Evolutionary conservation across 2,797 vertebrate species (phyloP).

Genomic region (Rachycentron canadum): DNA sequence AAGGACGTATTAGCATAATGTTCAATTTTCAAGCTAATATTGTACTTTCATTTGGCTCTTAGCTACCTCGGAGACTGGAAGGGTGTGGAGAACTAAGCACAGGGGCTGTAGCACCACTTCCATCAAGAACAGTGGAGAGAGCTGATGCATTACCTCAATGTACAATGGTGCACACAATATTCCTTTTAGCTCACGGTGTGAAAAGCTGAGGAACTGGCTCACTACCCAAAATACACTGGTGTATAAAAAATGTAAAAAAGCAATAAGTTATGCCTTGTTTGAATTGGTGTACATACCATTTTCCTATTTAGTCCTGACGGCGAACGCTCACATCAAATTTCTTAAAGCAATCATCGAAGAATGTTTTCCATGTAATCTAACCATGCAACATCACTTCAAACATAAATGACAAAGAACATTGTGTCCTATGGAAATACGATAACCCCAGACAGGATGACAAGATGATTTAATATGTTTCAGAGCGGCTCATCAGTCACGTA

Average conservation of each 20-base stretch:
- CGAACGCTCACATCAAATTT: slow-evolving; percentile 57
- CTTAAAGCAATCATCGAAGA: slow-evolving; percentile 63
- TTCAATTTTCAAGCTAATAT: slow-evolving; percentile 64
- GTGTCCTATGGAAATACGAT: slow-evolving; percentile 64
- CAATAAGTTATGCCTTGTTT: slow-evolving; percentile 31
- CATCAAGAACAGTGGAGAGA: slow-evolving; percentile 21
- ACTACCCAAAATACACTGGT: slow-evolving; percentile 44
- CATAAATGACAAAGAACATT: slow-evolving; percentile 63
- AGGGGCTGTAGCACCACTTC: slow-evolving; percentile 4
- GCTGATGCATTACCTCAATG: slow-evolving; percentile 22
- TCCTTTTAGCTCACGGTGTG: slow-evolving; percentile 15
- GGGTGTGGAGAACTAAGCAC: slow-evolving; percentile 29
- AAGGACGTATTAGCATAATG: slow-evolving; percentile 72
- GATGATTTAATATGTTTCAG: slow-evolving; percentile 69
- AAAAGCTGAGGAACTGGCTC: slow-evolving; percentile 27
- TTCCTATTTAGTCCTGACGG: slow-evolving; percentile 55
- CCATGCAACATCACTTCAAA: slow-evolving; percentile 55
- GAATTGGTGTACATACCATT: slow-evolving; percentile 19
- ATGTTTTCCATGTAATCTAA: slow-evolving; percentile 66
- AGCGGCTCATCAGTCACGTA: slow-evolving; percentile 71
- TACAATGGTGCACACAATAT: slow-evolving; percentile 13
- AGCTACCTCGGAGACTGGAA: slow-evolving; percentile 43
- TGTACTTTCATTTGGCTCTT: slow-evolving; percentile 58
- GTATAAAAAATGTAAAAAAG: slow-evolving; percentile 41
- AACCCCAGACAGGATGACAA: slow-evolving; percentile 62